Conservation (phyloP, 2,113 vertebrate genomes). For the rabbit (Oryctolagus cuniculus) region DNA sequence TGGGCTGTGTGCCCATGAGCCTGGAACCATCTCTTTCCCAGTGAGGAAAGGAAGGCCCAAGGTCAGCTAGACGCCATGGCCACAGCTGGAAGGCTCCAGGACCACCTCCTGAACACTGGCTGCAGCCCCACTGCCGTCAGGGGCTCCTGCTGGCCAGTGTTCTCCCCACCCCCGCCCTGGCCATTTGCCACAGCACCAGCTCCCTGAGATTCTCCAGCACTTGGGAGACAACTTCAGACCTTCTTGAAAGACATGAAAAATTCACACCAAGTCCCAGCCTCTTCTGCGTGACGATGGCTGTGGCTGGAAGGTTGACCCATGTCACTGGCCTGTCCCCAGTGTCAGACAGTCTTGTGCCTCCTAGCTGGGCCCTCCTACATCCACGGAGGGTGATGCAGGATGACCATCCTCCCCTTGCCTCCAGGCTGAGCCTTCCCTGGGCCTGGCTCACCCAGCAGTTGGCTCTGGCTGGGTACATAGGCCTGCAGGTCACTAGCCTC, state of each 20-base stretch:
- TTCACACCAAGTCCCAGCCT: too few relatives aligned
- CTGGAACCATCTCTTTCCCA: rapidly evolving
- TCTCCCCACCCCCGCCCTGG: background rate
- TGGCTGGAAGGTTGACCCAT: background rate
- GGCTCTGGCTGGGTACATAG: background rate
- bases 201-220: background rate
- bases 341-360: background rate
- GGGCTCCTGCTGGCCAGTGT: too few relatives aligned
- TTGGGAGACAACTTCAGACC: background rate
- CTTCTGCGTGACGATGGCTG: rapidly evolving
- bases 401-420: background rate
- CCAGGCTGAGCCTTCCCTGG: background rate
- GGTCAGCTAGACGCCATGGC: too few relatives aligned
- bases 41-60: too few relatives aligned
- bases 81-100: too few relatives aligned
- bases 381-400: too few relatives aligned
- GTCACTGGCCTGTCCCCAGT: background rate
- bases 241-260: background rate
- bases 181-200: too few relatives aligned
- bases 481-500: too few relatives aligned
- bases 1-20: rapidly evolving
- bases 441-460: background rate
- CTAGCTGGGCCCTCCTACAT: too few relatives aligned
- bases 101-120: background rate
- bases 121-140: background rate